phyloP scores from a whole-genome alignment of 1,140 invertebrate species.

The Microplitis mediator region DNA sequence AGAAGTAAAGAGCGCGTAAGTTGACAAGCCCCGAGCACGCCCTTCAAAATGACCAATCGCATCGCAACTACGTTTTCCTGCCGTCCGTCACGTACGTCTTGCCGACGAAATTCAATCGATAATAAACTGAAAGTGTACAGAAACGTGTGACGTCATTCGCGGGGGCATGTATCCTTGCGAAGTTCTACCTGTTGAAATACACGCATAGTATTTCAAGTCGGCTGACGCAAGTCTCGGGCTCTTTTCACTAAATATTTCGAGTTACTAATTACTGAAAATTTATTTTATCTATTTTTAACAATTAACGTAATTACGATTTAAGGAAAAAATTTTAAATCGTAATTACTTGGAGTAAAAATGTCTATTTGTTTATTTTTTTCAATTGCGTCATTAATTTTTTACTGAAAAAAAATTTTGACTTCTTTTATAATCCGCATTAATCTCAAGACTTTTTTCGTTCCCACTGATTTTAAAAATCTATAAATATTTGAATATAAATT shows the following conservation, averaged over 20 bases:
- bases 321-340: too few relatives aligned
- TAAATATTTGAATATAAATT: too few relatives aligned
- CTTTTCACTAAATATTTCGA: neutral
- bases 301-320: too few relatives aligned
- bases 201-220: neutral
- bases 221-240: neutral
- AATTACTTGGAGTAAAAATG: too few relatives aligned
- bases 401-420: too few relatives aligned
- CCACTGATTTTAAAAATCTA: too few relatives aligned
- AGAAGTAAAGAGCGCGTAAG: neutral
- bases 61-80: neutral
- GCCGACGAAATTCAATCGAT: neutral
- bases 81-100: neutral
- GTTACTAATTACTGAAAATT: too few relatives aligned
- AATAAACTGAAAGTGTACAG: neutral
- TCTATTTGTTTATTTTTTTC: too few relatives aligned
- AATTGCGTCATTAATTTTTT: too few relatives aligned
- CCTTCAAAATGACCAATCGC: conserved; percentile 35
- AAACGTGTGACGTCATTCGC: neutral
- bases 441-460: too few relatives aligned
- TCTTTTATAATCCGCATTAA: too few relatives aligned
- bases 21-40: conserved; percentile 37
- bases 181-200: neutral
- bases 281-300: too few relatives aligned
- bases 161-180: neutral